Evolutionary conservation across 2,888 invertebrate genomes (phyloP), one percentile per base, ranked within the genome.

Genomic region (Drosophila tripunctata): DNA sequence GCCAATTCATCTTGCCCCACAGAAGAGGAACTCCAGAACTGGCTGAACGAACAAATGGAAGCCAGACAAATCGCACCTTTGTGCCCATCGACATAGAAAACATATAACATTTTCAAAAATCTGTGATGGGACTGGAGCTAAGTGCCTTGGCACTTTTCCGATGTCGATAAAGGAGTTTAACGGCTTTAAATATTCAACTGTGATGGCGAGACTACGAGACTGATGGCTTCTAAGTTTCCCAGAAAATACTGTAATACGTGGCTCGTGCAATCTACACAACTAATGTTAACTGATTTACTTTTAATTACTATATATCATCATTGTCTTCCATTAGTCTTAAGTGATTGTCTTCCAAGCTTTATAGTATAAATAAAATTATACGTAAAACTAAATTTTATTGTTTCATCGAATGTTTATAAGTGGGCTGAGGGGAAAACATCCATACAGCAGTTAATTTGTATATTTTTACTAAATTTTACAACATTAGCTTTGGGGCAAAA

Each of bases 11-110:
- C 66, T 15, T 73, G 68, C 45, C 24, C 40, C n/a, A 63, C 75
- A n/a, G 81, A 70, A 31, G 87, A 87, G 55, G 87, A 87, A 38
- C 68, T 77, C 47, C 78, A 87, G 36, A 87, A 87, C 48, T 83
- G 75, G 77, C 68, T 81, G 22, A 87, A 87, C 55, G 88, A 87
- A 50, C 63, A 85, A 62, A 27, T 76, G 2, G 83, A 51, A 19
- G 36, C 48, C 12, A 36, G 2, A 1, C 36, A 36, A 17, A 48
- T 2, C 5, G 8, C 21, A 3, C 21, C n/a, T n/a, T n/a, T 45
- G 5, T 8, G 19, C 57, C 58, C 19, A 48, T 12, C 22, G 17
- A 21, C 30, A 51, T 44, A 19, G 14, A 35, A n/a, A n/a, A 15
- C 43, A 38, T 17, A 38, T 47, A 8, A 44, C 24, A 15, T 43